phyloP scores from a whole-genome alignment of 2,888 invertebrate genomes.

The Timema cristinae region DNA sequence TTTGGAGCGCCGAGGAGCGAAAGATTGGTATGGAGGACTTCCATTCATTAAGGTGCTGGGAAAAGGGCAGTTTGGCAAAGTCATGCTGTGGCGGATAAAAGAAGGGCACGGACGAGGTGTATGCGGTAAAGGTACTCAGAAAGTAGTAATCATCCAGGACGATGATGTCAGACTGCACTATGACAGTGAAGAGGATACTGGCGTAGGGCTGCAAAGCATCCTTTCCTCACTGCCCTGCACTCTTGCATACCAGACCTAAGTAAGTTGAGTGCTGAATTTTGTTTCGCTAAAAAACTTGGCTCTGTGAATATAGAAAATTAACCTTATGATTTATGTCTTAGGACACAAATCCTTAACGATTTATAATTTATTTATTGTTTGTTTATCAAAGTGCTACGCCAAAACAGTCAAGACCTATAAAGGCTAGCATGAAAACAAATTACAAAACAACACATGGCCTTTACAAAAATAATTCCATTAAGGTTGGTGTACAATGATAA shows the following conservation, averaged over 20 bases:
- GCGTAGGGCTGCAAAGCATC: conserved; percentile 96
- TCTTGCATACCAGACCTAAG: conserved; percentile 95
- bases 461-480: too few species aligned
- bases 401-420: too few species aligned
- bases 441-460: too few species aligned
- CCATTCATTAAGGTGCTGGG: conserved; percentile 97
- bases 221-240: conserved; percentile 95
- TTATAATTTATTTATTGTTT: too few species aligned
- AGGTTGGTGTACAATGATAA: too few species aligned
- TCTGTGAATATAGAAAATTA: too few species aligned
- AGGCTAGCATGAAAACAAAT: too few species aligned
- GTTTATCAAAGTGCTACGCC: too few species aligned
- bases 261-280: conserved; percentile 39
- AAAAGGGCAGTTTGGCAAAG: conserved; percentile 98
- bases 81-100: conserved; percentile 96
- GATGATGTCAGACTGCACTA: conserved; percentile 99
- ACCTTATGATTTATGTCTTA: too few species aligned
- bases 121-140: conserved; percentile 86
- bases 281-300: not conserved
- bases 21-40: conserved; percentile 78
- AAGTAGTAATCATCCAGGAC: conserved; percentile 97
- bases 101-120: conserved; percentile 88
- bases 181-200: conserved; percentile 96
- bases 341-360: too few species aligned
- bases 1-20: conserved; percentile 33